Evolutionary conservation across 2,888 invertebrate species (phyloP).

Genomic region (Agonopterix heracliana): DNA sequence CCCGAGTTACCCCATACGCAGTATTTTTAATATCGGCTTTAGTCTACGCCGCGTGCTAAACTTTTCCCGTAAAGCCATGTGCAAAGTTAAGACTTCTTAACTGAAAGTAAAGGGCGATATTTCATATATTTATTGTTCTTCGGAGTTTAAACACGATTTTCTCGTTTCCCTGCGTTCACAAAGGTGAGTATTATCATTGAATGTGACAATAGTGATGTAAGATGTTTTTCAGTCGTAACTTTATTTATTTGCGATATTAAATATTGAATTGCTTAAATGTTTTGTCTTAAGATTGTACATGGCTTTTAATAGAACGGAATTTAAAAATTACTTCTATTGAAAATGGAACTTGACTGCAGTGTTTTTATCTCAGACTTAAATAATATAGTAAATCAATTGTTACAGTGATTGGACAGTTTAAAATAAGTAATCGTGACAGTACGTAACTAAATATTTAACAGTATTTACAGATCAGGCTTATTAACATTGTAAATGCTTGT

Average conservation of each 20-base stretch:
- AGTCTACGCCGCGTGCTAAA: constrained; percentile 53
- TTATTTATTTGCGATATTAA: constrained; percentile 5
- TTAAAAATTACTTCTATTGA: neutral
- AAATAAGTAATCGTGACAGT: constrained; percentile 14
- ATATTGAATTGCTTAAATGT: neutral
- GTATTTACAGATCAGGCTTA: constrained; percentile 19
- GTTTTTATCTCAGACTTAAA: constrained; percentile 3
- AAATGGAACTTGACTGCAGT: constrained; percentile 10
- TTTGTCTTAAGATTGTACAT: constrained; percentile 13
- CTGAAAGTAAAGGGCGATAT: constrained; percentile 21
- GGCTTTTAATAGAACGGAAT: constrained; percentile 8
- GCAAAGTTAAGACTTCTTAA: constrained; percentile 35
- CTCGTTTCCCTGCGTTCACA: constrained; percentile 18
- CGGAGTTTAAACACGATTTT: constrained; percentile 29
- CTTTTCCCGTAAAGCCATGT: constrained; percentile 46
- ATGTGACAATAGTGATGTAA: constrained; percentile 1
- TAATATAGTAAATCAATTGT: neutral
- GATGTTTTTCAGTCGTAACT: constrained; percentile 2
- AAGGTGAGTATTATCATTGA: neutral
- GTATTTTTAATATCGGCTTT: constrained; percentile 57
- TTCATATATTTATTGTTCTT: constrained; percentile 35
- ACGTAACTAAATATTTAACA: constrained; percentile 12
- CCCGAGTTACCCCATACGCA: constrained; percentile 33
- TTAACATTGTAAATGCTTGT: constrained; percentile 26
- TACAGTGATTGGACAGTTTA: constrained; percentile 1